Evolutionary conservation across 2,113 vertebrate species (phyloP).

Genomic region (Marmota monax): DNA sequence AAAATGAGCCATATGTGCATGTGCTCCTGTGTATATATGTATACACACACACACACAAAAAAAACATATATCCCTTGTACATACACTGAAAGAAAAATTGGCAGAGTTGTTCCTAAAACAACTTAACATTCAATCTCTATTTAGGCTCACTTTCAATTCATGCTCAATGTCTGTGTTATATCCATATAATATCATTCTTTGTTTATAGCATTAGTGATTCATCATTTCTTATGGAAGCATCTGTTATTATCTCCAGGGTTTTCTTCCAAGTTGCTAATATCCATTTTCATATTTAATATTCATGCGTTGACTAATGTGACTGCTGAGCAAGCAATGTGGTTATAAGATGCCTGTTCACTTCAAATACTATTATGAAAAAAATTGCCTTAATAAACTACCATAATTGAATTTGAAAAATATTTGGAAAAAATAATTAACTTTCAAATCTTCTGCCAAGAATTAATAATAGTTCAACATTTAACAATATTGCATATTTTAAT

Average conservation of each 20-base stretch:
- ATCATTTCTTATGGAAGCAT: constrained; percentile 19
- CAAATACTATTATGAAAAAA: neutral
- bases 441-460: neutral
- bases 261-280: neutral
- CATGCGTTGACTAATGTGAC: neutral
- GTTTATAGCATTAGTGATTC: neutral
- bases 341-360: constrained; percentile 14
- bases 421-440: neutral
- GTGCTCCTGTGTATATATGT: no score
- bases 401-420: constrained; percentile 26
- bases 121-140: constrained; percentile 22
- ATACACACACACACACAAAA: no score
- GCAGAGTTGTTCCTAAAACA: neutral
- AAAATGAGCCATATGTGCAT: neutral
- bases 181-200: neutral
- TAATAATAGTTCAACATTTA: neutral
- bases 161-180: neutral
- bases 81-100: neutral
- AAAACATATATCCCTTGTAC: neutral
- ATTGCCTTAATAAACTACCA: neutral
- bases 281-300: neutral
- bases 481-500: constrained; percentile 23
- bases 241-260: neutral
- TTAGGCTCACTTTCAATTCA: neutral
- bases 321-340: neutral